phyloP scores from a whole-genome alignment of 2,888 invertebrate genomes.

The Drosophila mayaguana region DNA sequence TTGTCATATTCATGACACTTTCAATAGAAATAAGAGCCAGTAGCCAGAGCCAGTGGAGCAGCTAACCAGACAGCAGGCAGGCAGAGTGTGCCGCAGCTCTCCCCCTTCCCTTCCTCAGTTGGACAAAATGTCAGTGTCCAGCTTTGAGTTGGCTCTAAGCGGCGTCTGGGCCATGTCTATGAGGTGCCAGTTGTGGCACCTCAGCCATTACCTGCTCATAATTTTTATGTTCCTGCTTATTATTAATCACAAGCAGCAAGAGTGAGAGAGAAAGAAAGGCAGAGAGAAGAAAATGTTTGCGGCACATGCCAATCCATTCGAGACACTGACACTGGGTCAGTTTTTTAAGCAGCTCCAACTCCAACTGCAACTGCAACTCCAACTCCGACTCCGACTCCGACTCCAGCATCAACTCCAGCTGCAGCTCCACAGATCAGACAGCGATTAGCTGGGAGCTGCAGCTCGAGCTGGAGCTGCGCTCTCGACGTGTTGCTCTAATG shows the following conservation, averaged over 20 bases:
- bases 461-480: slow-evolving; percentile 11
- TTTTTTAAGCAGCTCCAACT: slow-evolving; percentile 6
- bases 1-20: slow-evolving; percentile 72
- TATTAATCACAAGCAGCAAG: slow-evolving; percentile 70
- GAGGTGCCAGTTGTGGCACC: slow-evolving; percentile 80
- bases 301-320: slow-evolving; percentile 78
- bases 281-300: slow-evolving; percentile 56
- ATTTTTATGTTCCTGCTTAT: slow-evolving; percentile 45
- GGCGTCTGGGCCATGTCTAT: slow-evolving; percentile 67
- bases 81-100: slow-evolving; percentile 34
- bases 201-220: slow-evolving; percentile 27
- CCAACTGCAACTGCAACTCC: slow-evolving; percentile 6
- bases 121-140: slow-evolving; percentile 70
- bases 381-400: slow-evolving; percentile 7
- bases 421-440: slow-evolving; percentile 17
- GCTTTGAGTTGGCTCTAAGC: slow-evolving; percentile 37
- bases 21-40: slow-evolving; percentile 79
- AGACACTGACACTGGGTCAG: slow-evolving; percentile 47
- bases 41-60: slow-evolving; percentile 50
- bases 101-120: slow-evolving; percentile 28
- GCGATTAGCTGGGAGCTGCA: slow-evolving; percentile 39
- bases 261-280: slow-evolving; percentile 24
- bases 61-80: slow-evolving; percentile 51
- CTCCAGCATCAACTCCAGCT: slow-evolving; percentile 3
- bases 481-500: slow-evolving; percentile 68